Evolutionary conservation across 2,797 vertebrate species (phyloP), one percentile per base, ranked within the genome.

Genomic region (Sitta carolinensis): DNA sequence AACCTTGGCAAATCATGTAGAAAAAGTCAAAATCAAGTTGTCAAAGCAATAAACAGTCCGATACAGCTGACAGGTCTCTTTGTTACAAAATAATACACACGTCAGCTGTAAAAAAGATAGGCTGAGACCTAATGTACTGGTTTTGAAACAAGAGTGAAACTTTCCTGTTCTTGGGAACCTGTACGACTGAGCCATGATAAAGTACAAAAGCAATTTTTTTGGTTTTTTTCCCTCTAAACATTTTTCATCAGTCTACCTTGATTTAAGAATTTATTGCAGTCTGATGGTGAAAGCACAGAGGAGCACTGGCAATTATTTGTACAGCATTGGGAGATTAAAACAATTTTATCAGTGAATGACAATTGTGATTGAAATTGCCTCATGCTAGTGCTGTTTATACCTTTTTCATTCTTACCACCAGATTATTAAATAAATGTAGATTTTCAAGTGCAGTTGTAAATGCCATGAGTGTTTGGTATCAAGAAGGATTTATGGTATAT

Each of bases 11-110:
- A 96, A 94, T 91, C 87, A 68, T 43, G 85, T 82, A 91, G 91
- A 92, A 97, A 97, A 95, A 96, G 77, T 83, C 68, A 97, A 92
- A 96, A 96, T 93, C 93, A 95, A 90, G 78, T 95, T 95, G 85
- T 93, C 94, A 88, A 93, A 73, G 63, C 90, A 95, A 93, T 94
- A 96, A 95, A 94, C 66, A 94, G 78, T 40, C 50, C 86, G 73
- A 66, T 90, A 58, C 57, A 88, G 77, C 61, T 93, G 94, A 94
- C 94, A 96, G 77, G 32, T 85, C 90, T 90, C 66, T 95, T 87
- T 90, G 77, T 90, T 94, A 76, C 55, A 75, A 84, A 95, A 94
- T 93, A 95, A 88, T 92, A 72, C 55, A 48, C 45, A 48, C 9
- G 76, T 90, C 93, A 96, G 58, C 72, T 94, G n/a, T 57, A 47